These are phyloP conservation scores for Parasteatoda lunata DNA, from an alignment of 2,888 invertebrate genomes.

Conservation along the genomic window DNA sequence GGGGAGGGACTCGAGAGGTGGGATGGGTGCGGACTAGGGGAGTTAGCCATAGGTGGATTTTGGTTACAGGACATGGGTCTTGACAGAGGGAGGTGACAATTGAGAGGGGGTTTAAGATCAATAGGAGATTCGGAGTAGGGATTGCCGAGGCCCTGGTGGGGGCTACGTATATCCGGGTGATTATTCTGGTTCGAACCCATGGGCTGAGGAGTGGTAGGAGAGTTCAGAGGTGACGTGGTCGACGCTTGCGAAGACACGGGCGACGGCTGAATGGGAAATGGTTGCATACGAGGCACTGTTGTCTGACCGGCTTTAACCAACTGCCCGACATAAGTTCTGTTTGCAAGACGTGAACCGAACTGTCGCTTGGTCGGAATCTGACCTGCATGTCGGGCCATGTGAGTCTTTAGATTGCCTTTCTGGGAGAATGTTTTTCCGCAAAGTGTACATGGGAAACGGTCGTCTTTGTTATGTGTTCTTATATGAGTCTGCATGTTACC, in stretches of 20 bases:
- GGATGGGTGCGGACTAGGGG: slow-evolving; percentile 67
- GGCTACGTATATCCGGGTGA: slow-evolving; percentile 60
- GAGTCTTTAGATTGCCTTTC: slow-evolving; percentile 71
- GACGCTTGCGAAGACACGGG: slow-evolving; percentile 66
- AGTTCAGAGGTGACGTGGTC: slow-evolving; percentile 58
- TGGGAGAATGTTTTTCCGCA: slow-evolving; percentile 72
- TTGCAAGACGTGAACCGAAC: slow-evolving; percentile 66
- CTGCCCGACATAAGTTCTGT: slow-evolving; percentile 58
- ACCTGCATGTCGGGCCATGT: slow-evolving; percentile 71
- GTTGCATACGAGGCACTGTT: slow-evolving; percentile 63
- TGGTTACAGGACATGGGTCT: slow-evolving; percentile 57
- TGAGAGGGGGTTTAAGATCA: slow-evolving; percentile 61
- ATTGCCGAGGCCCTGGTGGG: slow-evolving; percentile 55
- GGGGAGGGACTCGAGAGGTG: slow-evolving; percentile 66
- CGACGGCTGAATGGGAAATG: slow-evolving; percentile 67
- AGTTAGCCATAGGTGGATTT: slow-evolving; percentile 41
- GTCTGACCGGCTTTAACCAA: slow-evolving; percentile 51
- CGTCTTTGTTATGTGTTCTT: slow-evolving; percentile 71
- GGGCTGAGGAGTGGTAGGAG: slow-evolving; percentile 61
- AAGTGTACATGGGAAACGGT: slow-evolving; percentile 71
- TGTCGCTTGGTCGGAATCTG: slow-evolving; percentile 70
- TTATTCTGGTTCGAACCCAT: slow-evolving; percentile 49
- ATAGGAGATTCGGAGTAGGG: slow-evolving; percentile 65
- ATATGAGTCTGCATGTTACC: slow-evolving; percentile 71
- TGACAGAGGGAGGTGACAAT: slow-evolving; percentile 59